Evolutionary conservation across 2,888 invertebrate species (phyloP), one percentile per base, ranked within the genome.

Genomic region (Syrista parreyssii): DNA sequence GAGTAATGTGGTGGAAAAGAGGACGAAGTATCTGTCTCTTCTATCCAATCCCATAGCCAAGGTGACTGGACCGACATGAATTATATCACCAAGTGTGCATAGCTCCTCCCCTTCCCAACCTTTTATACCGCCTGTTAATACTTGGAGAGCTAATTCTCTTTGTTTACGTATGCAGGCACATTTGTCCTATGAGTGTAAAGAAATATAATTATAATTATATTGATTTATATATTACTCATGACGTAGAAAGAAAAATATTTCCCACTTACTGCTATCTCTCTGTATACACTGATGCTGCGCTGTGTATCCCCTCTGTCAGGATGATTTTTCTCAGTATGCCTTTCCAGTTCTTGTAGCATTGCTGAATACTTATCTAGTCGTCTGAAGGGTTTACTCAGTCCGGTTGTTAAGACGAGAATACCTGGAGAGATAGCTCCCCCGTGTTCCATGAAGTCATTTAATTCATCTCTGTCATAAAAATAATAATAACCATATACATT

Each of bases 251-350:
- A 15, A 31, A 74, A 73, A 68, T 12, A 32, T 55, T 71, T 69
- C 69, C 4, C 76, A 92, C 95, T 94, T 92, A 98, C 98, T 85
- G 97, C 96, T 88, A 99, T 96, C 87, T 99, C 98, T 91, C 98
- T 97, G 91, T 97, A 99, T 68, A 99, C 97, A 84, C 96, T 95
- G 82, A 98, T 96, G 72, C 99, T 98, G 83, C 99, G 94, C 91
- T 99, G 99, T 0, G 98, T 97, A 90, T 99, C 99, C 1, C 99
- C 99, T 83, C 99, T 94, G 91, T 99, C 99, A 0, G 96, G 95
- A 92, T 99, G 98, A 83, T 96, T 96, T 91, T 98, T 98, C 91
- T 98, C 98, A 77, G 99, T 96, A 90, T 99, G 98, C 79, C 99
- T 93, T 85, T 99, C 98, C 80, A 99, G 92, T 91, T 99, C 99